phyloP scores from a whole-genome alignment of 1,140 invertebrate species.

The Atta colombica region DNA sequence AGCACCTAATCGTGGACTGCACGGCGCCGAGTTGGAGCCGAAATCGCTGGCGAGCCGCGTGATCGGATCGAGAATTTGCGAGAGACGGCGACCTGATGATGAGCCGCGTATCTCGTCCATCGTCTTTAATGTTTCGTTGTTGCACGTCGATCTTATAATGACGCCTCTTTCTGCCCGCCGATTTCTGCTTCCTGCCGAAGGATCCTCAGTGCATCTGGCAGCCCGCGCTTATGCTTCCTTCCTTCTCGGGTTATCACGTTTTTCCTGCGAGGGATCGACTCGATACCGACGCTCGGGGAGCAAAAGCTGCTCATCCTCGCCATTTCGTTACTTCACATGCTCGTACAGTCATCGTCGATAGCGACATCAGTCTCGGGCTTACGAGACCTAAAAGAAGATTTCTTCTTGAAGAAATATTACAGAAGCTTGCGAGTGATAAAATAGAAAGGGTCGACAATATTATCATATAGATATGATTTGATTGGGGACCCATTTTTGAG shows the following conservation, averaged over 20 bases:
- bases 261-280: constrained; percentile 65
- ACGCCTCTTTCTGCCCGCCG: constrained; percentile 33
- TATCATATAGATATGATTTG: constrained; percentile 32
- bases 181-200: constrained; percentile 16
- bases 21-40: constrained; percentile 87
- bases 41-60: constrained; percentile 88
- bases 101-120: constrained; percentile 85
- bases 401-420: constrained; percentile 16
- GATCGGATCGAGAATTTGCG: constrained; percentile 93
- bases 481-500: constrained; percentile 21
- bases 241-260: constrained; percentile 46
- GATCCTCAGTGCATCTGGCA: constrained; percentile 63
- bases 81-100: constrained; percentile 88
- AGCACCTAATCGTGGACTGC: constrained; percentile 82
- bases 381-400: constrained; percentile 36
- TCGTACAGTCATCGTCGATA: constrained; percentile 66
- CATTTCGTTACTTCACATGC: constrained; percentile 69
- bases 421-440: constrained; percentile 12
- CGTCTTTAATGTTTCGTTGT: neutral
- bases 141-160: constrained; percentile 12
- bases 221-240: constrained; percentile 20
- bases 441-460: neutral
- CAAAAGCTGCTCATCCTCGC: constrained; percentile 54
- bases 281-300: constrained; percentile 42
- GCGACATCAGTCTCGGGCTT: constrained; percentile 58